These are phyloP conservation scores for Ricordea florida DNA, from an alignment of 92 coral and sea anemone species.

Conservation along the genomic window DNA sequence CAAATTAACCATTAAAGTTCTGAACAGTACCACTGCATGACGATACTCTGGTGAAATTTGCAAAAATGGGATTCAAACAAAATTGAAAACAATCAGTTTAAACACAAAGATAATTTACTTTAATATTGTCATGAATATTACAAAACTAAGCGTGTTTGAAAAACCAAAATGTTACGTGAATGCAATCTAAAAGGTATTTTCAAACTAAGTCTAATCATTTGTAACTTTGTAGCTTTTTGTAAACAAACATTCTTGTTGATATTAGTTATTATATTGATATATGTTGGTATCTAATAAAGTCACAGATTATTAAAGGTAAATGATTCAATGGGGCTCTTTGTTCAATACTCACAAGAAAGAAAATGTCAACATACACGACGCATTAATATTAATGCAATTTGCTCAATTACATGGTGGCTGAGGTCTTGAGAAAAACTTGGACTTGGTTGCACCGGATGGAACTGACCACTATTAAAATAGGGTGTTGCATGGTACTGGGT, in stretches of 20 bases:
- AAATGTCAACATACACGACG: too few relatives aligned
- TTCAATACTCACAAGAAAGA: too few relatives aligned
- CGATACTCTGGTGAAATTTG: conserved; percentile 8
- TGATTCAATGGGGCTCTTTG: too few relatives aligned
- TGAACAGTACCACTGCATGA: not conserved
- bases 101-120: conserved; percentile 25
- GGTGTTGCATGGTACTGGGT: conserved; percentile 8
- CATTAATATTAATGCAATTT: too few relatives aligned
- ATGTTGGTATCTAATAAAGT: too few relatives aligned
- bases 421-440: not conserved
- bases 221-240: not conserved
- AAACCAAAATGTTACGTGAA: not conserved
- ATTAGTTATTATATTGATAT: conserved; percentile 1
- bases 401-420: too few relatives aligned
- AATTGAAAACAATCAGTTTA: conserved; percentile 1
- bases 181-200: conserved; percentile 10
- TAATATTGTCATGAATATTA: conserved; percentile 9
- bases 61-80: conserved; percentile 8
- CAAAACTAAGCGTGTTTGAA: not conserved
- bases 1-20: not conserved
- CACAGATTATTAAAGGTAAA: too few relatives aligned
- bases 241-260: conserved; percentile 18
- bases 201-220: conserved; percentile 6
- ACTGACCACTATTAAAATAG: not conserved
- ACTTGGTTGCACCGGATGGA: not conserved